Evolutionary conservation across 2,888 invertebrate genomes (phyloP).

Genomic region (Argyresthia goedartella): DNA sequence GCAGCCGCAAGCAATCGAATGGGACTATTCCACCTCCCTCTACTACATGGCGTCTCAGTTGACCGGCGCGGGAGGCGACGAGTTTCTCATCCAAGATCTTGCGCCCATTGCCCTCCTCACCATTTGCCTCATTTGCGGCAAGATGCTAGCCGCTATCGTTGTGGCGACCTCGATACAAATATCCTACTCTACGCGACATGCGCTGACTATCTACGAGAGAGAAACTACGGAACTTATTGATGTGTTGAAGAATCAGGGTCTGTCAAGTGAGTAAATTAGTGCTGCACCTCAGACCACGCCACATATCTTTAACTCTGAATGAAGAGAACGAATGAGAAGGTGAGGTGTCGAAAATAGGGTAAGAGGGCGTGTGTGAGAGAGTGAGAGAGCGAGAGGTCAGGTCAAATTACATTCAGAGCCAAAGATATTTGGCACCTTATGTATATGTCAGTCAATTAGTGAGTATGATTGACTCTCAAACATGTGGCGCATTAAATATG

Average conservation of each 20-base stretch:
- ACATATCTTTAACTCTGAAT: too few species aligned
- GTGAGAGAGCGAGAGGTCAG: too few species aligned
- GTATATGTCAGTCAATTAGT: too few species aligned
- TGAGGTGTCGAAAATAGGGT: too few species aligned
- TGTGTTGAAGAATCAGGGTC: slow-evolving; percentile 50
- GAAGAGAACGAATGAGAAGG: too few species aligned
- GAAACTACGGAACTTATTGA: slow-evolving; percentile 42
- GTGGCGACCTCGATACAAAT: slow-evolving; percentile 50
- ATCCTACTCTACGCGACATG: slow-evolving; percentile 45
- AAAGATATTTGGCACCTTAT: too few species aligned
- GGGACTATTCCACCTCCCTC: slow-evolving; percentile 53
- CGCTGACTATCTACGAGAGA: slow-evolving; percentile 44
- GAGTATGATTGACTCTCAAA: too few species aligned
- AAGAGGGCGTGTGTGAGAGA: too few species aligned
- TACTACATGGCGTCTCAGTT: slow-evolving; percentile 42
- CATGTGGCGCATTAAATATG: too few species aligned
- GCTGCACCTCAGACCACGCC: background rate
- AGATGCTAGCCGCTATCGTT: slow-evolving; percentile 47
- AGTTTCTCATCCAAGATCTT: slow-evolving; percentile 31
- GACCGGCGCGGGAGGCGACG: slow-evolving; percentile 49
- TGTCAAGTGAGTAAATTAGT: slow-evolving; percentile 35
- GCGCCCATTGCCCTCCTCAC: slow-evolving; percentile 36
- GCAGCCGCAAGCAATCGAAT: slow-evolving; percentile 32
- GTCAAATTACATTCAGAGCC: too few species aligned
- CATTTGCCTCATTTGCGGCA: slow-evolving; percentile 41